Conservation (phyloP, 2,113 vertebrate genomes). For the Carettochelys insculpta region DNA sequence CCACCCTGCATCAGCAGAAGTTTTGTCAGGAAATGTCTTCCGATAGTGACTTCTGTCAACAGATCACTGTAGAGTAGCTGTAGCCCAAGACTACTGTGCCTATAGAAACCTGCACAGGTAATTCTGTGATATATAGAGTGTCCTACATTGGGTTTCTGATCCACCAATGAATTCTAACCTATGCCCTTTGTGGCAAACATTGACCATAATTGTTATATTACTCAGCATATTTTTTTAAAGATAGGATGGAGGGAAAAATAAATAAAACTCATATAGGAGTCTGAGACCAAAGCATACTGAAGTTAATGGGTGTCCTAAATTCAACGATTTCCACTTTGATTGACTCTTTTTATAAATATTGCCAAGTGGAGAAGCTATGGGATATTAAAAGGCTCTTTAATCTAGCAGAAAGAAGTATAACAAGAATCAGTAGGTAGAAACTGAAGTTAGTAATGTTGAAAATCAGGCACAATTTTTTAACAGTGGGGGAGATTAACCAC, state of each 20-base stretch:
- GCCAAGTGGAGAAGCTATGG: neutral
- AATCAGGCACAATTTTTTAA: neutral
- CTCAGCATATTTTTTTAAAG: neutral
- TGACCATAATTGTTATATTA: constrained; percentile 11
- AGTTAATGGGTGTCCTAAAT: constrained; percentile 8
- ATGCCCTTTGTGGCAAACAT: neutral
- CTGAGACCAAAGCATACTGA: constrained; percentile 7
- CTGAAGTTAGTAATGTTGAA: neutral
- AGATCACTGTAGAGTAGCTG: no score
- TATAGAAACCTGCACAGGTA: neutral
- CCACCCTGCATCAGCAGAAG: no score
- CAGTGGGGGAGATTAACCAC: constrained; percentile 33
- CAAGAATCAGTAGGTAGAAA: neutral
- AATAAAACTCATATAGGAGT: neutral
- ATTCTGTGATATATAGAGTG: neutral
- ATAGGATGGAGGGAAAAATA: neutral
- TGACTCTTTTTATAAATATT: neutral
- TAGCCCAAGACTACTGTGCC: neutral
- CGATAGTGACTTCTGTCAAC: no score
- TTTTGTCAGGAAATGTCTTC: no score
- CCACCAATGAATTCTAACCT: neutral
- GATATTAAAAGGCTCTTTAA: neutral
- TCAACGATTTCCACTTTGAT: neutral
- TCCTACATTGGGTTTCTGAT: neutral
- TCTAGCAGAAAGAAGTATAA: neutral